These are phyloP conservation scores for Athene noctua DNA, from an alignment of 2,113 vertebrate species.

Conservation along the genomic window DNA sequence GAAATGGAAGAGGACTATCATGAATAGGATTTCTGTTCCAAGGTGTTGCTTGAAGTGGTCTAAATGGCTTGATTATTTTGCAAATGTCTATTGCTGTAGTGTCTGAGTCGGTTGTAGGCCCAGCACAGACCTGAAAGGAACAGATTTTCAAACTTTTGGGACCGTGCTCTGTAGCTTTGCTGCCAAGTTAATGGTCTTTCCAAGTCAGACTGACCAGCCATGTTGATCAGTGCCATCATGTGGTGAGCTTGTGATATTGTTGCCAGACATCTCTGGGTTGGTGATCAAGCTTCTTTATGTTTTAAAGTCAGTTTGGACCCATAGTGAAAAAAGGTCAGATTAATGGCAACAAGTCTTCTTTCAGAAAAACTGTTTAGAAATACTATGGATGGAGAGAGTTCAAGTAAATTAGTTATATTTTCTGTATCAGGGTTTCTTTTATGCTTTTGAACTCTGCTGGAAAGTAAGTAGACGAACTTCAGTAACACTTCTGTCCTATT, in stretches of 20 bases:
- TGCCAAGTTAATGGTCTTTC: not conserved
- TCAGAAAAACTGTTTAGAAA: not conserved
- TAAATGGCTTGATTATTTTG: not conserved
- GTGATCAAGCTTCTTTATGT: not conserved
- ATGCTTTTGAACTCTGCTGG: not conserved
- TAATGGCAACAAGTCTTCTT: not conserved
- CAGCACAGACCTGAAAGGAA: not conserved
- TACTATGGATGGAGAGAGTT: not conserved
- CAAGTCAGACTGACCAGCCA: not conserved
- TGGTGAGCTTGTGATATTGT: not conserved
- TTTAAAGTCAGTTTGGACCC: not conserved
- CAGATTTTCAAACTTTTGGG: not conserved
- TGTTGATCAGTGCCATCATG: conserved; percentile 11
- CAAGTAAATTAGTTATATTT: not conserved
- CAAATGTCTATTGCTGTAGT: not conserved
- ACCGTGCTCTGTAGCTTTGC: not conserved
- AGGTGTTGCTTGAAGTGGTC: not conserved
- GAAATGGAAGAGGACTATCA: not conserved
- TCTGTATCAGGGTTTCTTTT: not conserved
- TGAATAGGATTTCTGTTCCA: not conserved
- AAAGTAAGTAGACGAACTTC: not conserved
- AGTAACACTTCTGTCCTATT: not conserved
- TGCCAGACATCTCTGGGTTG: not conserved
- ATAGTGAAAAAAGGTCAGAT: not conserved
- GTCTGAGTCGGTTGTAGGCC: not conserved